Evolutionary conservation across 2,113 vertebrate species (phyloP).

Genomic region (Donacobius atricapilla): DNA sequence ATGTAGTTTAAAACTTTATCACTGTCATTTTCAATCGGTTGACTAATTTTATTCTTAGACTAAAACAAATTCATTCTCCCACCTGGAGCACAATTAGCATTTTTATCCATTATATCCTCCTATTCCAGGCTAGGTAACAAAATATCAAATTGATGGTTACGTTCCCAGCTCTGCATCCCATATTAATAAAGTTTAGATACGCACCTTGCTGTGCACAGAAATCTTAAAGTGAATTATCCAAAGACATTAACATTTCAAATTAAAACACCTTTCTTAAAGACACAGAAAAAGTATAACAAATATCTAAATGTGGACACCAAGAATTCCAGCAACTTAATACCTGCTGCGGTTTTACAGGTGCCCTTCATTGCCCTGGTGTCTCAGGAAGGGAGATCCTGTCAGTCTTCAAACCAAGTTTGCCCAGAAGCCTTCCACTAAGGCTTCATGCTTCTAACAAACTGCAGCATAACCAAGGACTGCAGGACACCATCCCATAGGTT

Average conservation of each 20-base stretch:
- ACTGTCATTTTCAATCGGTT: not conserved
- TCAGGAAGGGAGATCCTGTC: not conserved
- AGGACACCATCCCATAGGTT: not conserved
- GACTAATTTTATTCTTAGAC: not conserved
- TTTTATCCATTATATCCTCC: not conserved
- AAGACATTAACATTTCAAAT: not conserved
- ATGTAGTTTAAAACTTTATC: not conserved
- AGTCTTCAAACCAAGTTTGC: not conserved
- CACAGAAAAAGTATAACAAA: not conserved
- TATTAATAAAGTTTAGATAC: not conserved
- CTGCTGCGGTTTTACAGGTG: not conserved
- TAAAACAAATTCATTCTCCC: not conserved
- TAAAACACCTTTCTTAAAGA: not conserved
- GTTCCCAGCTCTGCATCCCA: not conserved
- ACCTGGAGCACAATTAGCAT: not conserved
- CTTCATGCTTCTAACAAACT: not conserved
- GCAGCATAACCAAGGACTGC: not conserved
- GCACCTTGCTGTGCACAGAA: not conserved
- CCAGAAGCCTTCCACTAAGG: not conserved
- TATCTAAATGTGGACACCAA: not conserved
- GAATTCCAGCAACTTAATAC: not conserved
- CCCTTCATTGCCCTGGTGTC: not conserved
- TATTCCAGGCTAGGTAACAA: not conserved
- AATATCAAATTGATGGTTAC: not conserved
- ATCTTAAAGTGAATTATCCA: not conserved